Conservation (phyloP, 2,888 invertebrate species). For the Ypsolopha scabrella region DNA sequence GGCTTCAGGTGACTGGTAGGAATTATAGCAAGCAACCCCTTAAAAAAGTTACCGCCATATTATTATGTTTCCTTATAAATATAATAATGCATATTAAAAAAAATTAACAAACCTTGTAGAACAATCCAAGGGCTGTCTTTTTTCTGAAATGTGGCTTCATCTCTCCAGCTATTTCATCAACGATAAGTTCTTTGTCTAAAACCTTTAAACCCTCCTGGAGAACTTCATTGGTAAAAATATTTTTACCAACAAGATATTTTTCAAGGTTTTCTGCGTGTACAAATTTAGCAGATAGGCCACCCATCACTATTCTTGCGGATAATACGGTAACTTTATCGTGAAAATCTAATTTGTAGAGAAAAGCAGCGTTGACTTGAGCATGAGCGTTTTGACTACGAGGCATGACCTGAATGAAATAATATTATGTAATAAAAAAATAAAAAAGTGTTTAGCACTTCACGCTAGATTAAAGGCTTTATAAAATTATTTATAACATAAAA, state of each 20-base stretch:
- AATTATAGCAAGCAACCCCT: conserved; percentile 67
- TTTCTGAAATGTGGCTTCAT: conserved; percentile 71
- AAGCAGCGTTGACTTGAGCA: conserved; percentile 81
- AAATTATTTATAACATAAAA: too few relatives aligned
- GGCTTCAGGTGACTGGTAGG: conserved; percentile 52
- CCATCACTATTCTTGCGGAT: conserved; percentile 70
- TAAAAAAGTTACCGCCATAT: conserved; percentile 3
- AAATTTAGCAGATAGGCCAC: conserved; percentile 64
- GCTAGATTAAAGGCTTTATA: too few relatives aligned
- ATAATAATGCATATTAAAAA: background rate
- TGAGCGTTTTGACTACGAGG: conserved; percentile 79
- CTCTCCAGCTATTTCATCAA: conserved; percentile 69
- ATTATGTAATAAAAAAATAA: too few relatives aligned
- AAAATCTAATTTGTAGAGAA: conserved; percentile 65
- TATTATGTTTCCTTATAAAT: too few relatives aligned
- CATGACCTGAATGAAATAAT: conserved; percentile 70
- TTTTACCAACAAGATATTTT: conserved; percentile 35
- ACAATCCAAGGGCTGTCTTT: conserved; percentile 70
- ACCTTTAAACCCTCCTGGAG: conserved; percentile 63
- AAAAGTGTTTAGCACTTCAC: too few relatives aligned
- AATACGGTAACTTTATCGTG: conserved; percentile 32
- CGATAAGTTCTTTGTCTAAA: conserved; percentile 69
- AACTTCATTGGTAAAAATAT: conserved; percentile 52
- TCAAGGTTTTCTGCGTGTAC: conserved; percentile 73
- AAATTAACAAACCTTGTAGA: conserved; percentile 71